These are phyloP conservation scores for Cacoxenus indagator DNA, from an alignment of 2,888 invertebrate species.

Conservation along the genomic window DNA sequence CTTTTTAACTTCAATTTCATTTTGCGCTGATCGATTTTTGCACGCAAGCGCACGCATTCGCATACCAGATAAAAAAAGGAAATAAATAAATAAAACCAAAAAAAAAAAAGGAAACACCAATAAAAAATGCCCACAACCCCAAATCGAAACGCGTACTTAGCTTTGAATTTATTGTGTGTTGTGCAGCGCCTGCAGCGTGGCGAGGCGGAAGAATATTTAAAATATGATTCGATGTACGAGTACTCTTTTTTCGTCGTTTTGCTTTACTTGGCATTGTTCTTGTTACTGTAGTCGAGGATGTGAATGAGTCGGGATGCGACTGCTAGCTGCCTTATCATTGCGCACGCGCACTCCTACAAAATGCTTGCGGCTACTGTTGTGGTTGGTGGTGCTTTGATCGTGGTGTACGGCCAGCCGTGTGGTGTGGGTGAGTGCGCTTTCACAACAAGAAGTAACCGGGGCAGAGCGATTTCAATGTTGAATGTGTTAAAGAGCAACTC, in stretches of 20 bases:
- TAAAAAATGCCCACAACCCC: not conserved
- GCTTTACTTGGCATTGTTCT: not conserved
- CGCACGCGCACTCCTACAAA: conserved; percentile 44
- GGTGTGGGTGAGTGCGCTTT: not conserved
- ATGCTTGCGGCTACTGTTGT: conserved; percentile 55
- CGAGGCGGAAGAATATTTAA: conserved; percentile 15
- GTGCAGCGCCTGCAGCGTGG: conserved; percentile 15
- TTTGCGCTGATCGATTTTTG: conserved; percentile 64
- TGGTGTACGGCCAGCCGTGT: not conserved
- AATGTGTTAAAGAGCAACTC: conserved; percentile 16
- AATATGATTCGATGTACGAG: conserved; percentile 7
- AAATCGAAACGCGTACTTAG: conserved; percentile 46
- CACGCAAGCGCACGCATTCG: conserved; percentile 47
- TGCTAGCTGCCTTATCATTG: conserved; percentile 51
- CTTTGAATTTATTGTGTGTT: conserved; percentile 54
- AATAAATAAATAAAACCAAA: not conserved
- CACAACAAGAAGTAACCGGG: too few species aligned
- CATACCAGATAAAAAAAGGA: not conserved
- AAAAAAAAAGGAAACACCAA: not conserved
- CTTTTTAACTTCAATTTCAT: conserved; percentile 60
- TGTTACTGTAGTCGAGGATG: not conserved
- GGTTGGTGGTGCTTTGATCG: not conserved
- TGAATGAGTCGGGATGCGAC: not conserved
- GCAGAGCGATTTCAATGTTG: not conserved
- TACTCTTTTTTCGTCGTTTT: not conserved